Percentiles rank a stretch among this genome's conserved stretches.
These are phyloP conservation scores for Gallinago paraguaiae DNA, from an alignment of 2,113 vertebrate genomes.

Conservation along the genomic window DNA sequence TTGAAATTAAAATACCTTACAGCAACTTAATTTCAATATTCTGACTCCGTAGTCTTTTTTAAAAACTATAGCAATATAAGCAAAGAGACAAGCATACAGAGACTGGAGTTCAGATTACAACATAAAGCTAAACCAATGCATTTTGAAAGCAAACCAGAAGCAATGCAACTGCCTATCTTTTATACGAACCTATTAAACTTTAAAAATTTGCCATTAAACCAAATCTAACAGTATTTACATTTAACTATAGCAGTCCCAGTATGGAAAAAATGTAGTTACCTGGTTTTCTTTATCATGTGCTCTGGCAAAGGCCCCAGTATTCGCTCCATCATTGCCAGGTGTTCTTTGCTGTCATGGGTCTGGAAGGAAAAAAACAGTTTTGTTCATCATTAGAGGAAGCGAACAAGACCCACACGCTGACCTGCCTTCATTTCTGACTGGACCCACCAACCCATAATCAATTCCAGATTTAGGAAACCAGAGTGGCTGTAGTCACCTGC, in stretches of 20 bases:
- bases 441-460: background rate
- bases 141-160: background rate
- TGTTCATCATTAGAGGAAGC: background rate
- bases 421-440: background rate
- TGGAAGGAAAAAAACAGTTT: constrained; percentile 1
- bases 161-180: background rate
- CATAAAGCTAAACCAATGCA: background rate
- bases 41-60: background rate
- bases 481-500: background rate
- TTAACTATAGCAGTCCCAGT: background rate
- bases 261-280: constrained; percentile 57
- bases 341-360: constrained; percentile 87
- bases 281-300: constrained; percentile 85
- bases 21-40: background rate
- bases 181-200: background rate
- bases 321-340: constrained; percentile 92
- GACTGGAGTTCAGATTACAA: background rate
- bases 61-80: background rate
- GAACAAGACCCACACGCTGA: rapidly evolving
- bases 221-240: background rate
- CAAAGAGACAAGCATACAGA: background rate
- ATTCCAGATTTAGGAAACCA: background rate
- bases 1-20: background rate
- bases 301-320: constrained; percentile 84
- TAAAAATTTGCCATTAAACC: background rate